Evolutionary conservation across 2,797 vertebrate genomes (phyloP).

Genomic region (Phalanger gymnotis): DNA sequence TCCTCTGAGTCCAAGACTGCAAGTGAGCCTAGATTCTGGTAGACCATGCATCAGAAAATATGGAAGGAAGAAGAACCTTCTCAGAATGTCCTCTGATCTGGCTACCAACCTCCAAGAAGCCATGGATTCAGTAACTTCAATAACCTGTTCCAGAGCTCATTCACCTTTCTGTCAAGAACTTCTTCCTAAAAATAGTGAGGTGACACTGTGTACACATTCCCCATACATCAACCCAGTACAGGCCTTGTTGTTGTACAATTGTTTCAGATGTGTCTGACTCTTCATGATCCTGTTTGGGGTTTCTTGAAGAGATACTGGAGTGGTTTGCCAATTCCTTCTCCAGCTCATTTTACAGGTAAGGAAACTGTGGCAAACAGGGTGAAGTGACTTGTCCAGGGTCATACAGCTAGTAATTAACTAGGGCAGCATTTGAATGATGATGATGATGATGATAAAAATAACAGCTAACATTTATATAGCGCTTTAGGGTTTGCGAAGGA

Average conservation of each 20-base stretch:
- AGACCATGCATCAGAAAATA: not conserved
- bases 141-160: too few species aligned
- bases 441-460: too few species aligned
- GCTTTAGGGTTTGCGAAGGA: not conserved
- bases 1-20: not conserved
- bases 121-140: not conserved
- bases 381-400: not conserved
- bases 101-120: not conserved
- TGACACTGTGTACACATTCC: not conserved
- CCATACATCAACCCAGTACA: not conserved
- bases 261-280: not conserved
- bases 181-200: not conserved
- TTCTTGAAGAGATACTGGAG: not conserved
- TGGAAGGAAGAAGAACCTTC: not conserved
- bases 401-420: not conserved
- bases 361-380: not conserved
- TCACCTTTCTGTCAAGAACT: not conserved
- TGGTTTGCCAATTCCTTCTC: not conserved
- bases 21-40: too few species aligned
- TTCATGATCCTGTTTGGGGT: not conserved
- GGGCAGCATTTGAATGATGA: not conserved
- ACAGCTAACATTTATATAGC: not conserved
- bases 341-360: not conserved
- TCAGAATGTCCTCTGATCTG: not conserved
- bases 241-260: not conserved